Evolutionary conservation across 2,888 invertebrate species (phyloP).

Genomic region (Andrena bicolor): DNA sequence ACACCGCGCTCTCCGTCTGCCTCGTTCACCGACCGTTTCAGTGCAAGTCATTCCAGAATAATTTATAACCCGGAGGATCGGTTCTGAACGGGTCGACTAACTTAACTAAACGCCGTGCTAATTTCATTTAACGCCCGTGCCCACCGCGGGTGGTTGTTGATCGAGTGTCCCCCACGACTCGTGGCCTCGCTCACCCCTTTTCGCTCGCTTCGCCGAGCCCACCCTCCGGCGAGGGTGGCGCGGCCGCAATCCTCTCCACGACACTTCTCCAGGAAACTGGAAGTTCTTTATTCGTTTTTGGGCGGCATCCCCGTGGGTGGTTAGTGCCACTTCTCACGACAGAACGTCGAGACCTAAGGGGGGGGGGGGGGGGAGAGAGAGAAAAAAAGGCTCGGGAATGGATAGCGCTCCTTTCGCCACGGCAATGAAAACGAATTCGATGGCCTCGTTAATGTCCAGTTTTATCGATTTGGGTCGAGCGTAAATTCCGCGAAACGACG

Average conservation of each 20-base stretch:
- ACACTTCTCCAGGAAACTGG: conserved; percentile 23
- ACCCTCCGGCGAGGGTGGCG: conserved; percentile 1
- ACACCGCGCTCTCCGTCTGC: conserved; percentile 25
- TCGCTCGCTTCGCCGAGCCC: conserved; percentile 24
- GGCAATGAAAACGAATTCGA: conserved; percentile 79
- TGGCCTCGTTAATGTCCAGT: conserved; percentile 82
- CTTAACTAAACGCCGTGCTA: conserved; percentile 83
- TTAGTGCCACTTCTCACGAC: conserved; percentile 62
- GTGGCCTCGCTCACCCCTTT: conserved; percentile 36
- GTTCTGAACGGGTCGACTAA: conserved; percentile 78
- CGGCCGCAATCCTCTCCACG: conserved; percentile 10
- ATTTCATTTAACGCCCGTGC: conserved; percentile 83
- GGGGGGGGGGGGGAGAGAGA: neutral
- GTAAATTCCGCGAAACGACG: conserved; percentile 67
- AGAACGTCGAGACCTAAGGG: conserved; percentile 21
- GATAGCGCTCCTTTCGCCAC: conserved; percentile 74
- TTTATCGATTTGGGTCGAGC: conserved; percentile 80
- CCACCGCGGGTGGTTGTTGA: conserved; percentile 79
- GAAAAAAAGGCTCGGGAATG: conserved; percentile 24
- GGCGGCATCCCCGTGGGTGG: conserved; percentile 53
- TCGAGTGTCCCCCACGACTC: conserved; percentile 64
- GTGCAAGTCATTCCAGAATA: conserved; percentile 83
- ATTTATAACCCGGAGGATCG: conserved; percentile 83
- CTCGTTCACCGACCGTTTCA: conserved; percentile 45
- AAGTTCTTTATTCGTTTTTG: conserved; percentile 65